Conservation (phyloP, 2,113 vertebrate genomes). For the Pampusana beccarii region DNA sequence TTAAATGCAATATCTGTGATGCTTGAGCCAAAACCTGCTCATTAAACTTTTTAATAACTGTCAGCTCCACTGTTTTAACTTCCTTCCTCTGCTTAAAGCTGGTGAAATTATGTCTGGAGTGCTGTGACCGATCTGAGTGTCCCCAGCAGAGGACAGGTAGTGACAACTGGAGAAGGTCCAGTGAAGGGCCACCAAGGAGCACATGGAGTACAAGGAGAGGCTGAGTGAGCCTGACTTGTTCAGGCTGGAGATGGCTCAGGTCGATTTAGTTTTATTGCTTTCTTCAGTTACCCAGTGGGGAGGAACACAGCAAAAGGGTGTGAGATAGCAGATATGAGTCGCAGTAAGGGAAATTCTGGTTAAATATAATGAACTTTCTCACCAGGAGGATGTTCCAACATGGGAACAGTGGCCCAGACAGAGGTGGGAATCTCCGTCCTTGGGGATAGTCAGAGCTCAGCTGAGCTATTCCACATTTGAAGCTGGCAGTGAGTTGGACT, state of each 20-base stretch:
- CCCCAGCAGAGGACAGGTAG: neutral
- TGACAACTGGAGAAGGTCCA: neutral
- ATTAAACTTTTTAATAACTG: neutral
- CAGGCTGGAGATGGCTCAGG: accelerated
- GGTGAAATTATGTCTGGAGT: neutral
- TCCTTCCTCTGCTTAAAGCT: neutral
- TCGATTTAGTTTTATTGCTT: neutral
- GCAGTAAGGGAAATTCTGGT: neutral
- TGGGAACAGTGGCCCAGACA: neutral
- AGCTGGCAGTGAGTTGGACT: neutral
- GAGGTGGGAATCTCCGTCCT: neutral
- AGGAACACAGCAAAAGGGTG: neutral
- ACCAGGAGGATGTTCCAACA: neutral
- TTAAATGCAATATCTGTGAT: neutral
- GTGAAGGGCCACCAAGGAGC: neutral
- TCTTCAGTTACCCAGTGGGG: neutral
- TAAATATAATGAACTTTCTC: neutral
- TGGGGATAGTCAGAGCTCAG: neutral
- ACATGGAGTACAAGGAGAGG: accelerated
- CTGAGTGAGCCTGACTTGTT: neutral
- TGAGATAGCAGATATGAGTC: neutral
- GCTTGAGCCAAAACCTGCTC: neutral
- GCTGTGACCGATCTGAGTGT: neutral
- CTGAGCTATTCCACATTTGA: neutral
- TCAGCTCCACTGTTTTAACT: neutral